A percentile compares a stretch with the other conserved stretches of the same genome.
Conservation (phyloP, 2,113 vertebrate genomes). For the Corythornis vintsioides region DNA sequence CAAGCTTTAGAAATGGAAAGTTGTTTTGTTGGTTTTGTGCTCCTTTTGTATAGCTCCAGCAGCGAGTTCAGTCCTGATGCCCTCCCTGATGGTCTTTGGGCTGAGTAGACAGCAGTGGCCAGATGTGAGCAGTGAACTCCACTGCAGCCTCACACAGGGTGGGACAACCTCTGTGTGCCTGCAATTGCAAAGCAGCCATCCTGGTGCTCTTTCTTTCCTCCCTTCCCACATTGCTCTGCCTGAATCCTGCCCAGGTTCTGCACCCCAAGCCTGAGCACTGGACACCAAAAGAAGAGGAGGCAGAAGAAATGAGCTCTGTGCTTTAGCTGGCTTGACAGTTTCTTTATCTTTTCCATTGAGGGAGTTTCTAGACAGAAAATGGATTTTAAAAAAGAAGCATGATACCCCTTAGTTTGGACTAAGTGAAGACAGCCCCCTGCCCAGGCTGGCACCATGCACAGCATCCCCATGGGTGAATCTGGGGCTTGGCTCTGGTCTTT, state of each 20-base stretch:
- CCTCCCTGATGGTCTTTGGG: background rate
- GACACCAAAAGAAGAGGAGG: background rate
- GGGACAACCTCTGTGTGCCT: background rate
- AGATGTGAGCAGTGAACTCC: background rate
- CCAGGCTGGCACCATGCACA: rapidly evolving
- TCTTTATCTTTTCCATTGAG: slow-evolving; percentile 12
- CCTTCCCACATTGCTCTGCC: background rate
- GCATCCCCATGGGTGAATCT: background rate
- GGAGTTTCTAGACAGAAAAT: background rate
- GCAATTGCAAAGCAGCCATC: background rate
- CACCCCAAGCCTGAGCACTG: background rate
- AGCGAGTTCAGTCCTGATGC: background rate
- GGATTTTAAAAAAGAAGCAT: background rate
- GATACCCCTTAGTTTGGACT: background rate
- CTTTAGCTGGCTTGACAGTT: background rate
- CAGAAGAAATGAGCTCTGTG: background rate
- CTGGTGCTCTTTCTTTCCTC: background rate
- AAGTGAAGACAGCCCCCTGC: background rate
- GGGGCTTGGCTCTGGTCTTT: background rate
- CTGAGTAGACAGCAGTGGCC: background rate
- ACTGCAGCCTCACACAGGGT: background rate
- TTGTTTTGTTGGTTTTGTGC: slow-evolving; percentile 34
- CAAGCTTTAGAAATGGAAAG: slow-evolving; percentile 48
- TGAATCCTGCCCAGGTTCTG: background rate
- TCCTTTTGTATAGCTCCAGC: slow-evolving; percentile 4